A percentile compares a stretch with the other conserved stretches of the same genome.
phyloP scores from a whole-genome alignment of 2,113 vertebrate species.

The Tyrannus savana region DNA sequence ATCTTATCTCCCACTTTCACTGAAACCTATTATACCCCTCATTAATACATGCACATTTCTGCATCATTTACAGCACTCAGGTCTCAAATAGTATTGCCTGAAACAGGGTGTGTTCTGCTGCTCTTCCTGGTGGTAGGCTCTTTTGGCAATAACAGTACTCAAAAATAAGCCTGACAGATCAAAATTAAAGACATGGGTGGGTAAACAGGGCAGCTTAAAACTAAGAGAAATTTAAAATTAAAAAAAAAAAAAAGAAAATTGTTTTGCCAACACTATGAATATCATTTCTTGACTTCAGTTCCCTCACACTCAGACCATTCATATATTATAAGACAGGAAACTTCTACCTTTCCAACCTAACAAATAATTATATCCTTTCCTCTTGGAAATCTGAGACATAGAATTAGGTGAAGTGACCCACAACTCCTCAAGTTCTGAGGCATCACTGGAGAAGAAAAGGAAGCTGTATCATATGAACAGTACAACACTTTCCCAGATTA shows the following conservation, averaged over 20 bases:
- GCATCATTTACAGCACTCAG: constrained; percentile 57
- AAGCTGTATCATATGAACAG: background rate
- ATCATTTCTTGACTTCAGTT: background rate
- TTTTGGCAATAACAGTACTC: background rate
- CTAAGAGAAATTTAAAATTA: background rate
- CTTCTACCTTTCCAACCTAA: background rate
- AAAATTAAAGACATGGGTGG: background rate
- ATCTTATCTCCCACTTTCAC: constrained; percentile 67
- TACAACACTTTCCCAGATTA: background rate
- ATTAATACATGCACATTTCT: constrained; percentile 61
- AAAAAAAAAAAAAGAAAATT: background rate
- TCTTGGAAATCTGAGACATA: background rate
- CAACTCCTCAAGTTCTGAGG: background rate
- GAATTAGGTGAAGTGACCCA: background rate
- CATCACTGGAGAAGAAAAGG: background rate
- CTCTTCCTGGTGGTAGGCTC: background rate
- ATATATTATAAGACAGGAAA: background rate
- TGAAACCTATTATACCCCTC: constrained; percentile 65
- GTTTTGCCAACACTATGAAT: background rate
- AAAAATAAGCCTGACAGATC: background rate
- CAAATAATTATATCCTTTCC: background rate
- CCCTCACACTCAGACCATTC: background rate
- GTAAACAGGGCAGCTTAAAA: background rate
- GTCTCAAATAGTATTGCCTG: constrained; percentile 19
- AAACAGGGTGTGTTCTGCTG: constrained; percentile 15